Evolutionary conservation across 2,888 invertebrate genomes (phyloP), one percentile per base, ranked within the genome.

Genomic region (Notodonta dromedarius): DNA sequence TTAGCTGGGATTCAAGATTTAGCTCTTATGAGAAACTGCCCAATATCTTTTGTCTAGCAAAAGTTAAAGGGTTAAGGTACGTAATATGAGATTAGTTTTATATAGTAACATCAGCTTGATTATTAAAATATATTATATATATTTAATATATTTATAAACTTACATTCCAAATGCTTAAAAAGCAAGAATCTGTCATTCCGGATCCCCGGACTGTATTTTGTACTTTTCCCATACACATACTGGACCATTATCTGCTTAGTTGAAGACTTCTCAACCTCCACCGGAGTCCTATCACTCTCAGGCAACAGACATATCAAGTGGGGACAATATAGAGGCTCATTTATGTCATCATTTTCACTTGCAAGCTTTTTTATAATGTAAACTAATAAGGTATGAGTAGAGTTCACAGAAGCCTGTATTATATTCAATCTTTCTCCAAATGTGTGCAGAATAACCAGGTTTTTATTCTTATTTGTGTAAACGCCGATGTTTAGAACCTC

Each of bases 401-500:
- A 94, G 80, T 97, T 97, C 5, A 97, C 94, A 5, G 97, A 96
- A 13, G 97, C 97, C 89, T 98, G 97, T 69, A 97, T 95, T 58
- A 97, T 94, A 80, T 97, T 97, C 4, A 95, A 79, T 67, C 94
- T 91, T 59, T 94, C 91, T 6, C 94, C 83, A 82, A 97, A 96
- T 35, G 94, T 94, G 78, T 96, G 94, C 11, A 97, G 84, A 44
- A 94, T 93, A 74, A 93, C 85, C 58, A 96, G 84, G 6, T 89
- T 86, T 82, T 96, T 96, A 24, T 94, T 91, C 62, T 94, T 91
- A 66, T 95, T 94, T 63, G 94, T 93, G 76, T 96, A 96, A 52
- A 95, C 88, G 0, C 96, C 96, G 66, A 96, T 94, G 62, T 88
- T 87, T 48, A 89, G 79, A 11, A 88, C 81, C 63, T 91, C 88